Percentiles rank a stretch among this genome's conserved stretches.
These are phyloP conservation scores for Penaeus vannamei DNA, from an alignment of 1,140 invertebrate species.

Conservation along the genomic window DNA sequence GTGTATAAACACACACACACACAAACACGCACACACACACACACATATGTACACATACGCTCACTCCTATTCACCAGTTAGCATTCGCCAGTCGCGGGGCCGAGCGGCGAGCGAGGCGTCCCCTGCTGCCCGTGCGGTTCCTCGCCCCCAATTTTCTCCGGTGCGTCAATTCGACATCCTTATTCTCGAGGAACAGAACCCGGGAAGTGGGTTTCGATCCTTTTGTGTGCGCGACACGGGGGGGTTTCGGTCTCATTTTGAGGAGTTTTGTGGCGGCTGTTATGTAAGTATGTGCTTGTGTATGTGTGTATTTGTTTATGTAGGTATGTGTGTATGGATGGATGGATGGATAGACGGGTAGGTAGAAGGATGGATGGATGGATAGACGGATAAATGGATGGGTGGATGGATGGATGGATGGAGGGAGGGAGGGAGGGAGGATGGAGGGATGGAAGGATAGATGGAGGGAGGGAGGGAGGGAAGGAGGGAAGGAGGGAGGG, in stretches of 20 bases:
- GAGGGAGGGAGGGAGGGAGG: neutral
- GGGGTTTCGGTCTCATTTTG: conserved; percentile 10
- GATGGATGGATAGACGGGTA: too few species aligned
- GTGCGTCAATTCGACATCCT: conserved; percentile 45
- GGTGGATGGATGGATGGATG: neutral
- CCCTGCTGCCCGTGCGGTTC: too few species aligned
- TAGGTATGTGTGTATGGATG: neutral
- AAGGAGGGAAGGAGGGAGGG: neutral
- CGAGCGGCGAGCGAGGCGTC: neutral
- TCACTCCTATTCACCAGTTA: too few species aligned
- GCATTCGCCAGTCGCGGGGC: neutral
- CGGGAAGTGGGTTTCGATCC: conserved; percentile 38
- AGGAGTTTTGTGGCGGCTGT: conserved; percentile 6
- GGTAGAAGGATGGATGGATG: neutral
- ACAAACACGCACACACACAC: too few species aligned
- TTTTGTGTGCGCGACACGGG: neutral
- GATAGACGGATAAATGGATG: neutral
- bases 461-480: neutral
- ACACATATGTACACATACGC: too few species aligned
- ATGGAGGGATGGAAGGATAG: neutral
- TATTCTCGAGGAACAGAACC: neutral
- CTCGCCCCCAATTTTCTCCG: conserved; percentile 10
- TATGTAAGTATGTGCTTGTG: neutral
- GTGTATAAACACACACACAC: too few species aligned
- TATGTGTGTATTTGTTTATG: neutral